Evolutionary conservation across 2,888 invertebrate genomes (phyloP).

Genomic region (Caenorhabditis wallacei): DNA sequence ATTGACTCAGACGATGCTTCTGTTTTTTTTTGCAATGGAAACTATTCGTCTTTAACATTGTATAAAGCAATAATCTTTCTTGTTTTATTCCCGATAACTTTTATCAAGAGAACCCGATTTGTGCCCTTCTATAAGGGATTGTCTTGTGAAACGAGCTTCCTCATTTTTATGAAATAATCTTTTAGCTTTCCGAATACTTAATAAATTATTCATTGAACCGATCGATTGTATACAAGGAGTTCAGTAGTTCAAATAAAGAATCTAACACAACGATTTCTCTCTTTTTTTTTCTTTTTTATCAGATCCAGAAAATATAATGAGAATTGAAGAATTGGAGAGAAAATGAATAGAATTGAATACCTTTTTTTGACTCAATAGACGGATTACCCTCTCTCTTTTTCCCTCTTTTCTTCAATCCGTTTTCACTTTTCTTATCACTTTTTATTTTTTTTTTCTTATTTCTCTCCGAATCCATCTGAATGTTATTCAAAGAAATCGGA

Average conservation of each 20-base stretch:
- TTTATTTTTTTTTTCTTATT: constrained; percentile 14
- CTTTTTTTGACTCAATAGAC: constrained; percentile 17
- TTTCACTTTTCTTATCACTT: constrained; percentile 48
- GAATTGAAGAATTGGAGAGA: constrained; percentile 21
- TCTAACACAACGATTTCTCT: constrained; percentile 5
- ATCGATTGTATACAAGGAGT: no score
- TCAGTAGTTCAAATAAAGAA: no score
- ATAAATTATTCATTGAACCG: no score
- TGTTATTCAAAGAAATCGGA: constrained; percentile 44
- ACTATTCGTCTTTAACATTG: no score
- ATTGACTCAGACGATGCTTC: not conserved
- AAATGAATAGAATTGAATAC: constrained; percentile 62
- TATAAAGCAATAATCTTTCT: no score
- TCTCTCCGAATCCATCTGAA: not conserved
- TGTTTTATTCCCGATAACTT: no score
- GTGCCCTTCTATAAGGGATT: not conserved
- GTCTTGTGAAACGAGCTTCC: no score
- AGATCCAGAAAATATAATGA: not conserved
- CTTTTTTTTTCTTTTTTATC: not conserved
- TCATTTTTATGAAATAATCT: no score
- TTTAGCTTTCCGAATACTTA: no score
- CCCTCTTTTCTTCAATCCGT: not conserved
- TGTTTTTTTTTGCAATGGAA: not conserved
- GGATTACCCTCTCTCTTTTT: constrained; percentile 52
- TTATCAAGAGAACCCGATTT: no score